These are phyloP conservation scores for Drosophila sechellia DNA, from an alignment of 1,140 invertebrate species.

Conservation along the genomic window DNA sequence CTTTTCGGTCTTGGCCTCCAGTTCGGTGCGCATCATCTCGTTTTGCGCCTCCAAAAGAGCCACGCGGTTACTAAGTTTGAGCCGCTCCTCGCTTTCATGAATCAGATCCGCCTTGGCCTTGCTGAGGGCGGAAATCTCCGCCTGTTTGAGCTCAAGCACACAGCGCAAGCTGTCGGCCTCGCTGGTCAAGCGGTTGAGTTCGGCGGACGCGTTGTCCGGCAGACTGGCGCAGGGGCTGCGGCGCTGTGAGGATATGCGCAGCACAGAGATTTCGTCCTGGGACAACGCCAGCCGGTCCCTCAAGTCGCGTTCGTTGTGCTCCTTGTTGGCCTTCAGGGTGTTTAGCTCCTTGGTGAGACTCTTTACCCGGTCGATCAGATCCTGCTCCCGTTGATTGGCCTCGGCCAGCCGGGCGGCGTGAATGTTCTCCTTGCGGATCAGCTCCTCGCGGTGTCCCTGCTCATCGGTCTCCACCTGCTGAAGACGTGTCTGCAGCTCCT, in stretches of 20 bases:
- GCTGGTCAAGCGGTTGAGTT: constrained; percentile 85
- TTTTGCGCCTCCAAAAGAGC: constrained; percentile 87
- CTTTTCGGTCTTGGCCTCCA: constrained; percentile 86
- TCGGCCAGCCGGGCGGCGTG: constrained; percentile 57
- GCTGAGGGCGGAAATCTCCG: constrained; percentile 89
- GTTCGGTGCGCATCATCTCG: constrained; percentile 89
- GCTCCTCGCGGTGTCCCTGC: constrained; percentile 72
- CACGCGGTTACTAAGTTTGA: constrained; percentile 85
- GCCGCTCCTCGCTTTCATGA: constrained; percentile 86
- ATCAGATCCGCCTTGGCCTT: constrained; percentile 88
- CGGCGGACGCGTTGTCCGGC: constrained; percentile 45
- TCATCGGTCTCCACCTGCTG: constrained; percentile 62
- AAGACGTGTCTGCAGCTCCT: constrained; percentile 71
- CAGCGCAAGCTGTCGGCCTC: constrained; percentile 91
- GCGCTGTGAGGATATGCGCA: constrained; percentile 62
- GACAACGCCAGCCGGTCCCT: constrained; percentile 71
- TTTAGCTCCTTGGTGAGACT: constrained; percentile 68
- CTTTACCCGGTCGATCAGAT: constrained; percentile 69
- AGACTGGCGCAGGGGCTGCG: constrained; percentile 53
- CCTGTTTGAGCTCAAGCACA: constrained; percentile 90
- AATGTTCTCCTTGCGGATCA: constrained; percentile 54
- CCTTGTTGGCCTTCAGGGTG: constrained; percentile 46
- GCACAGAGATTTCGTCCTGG: constrained; percentile 80
- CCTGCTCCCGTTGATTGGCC: constrained; percentile 68
- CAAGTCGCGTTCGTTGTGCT: constrained; percentile 68